A percentile compares a stretch with the other conserved stretches of the same genome.
These are phyloP conservation scores for Anguilla marmorata DNA, from an alignment of 2,797 vertebrate species.

Conservation along the genomic window DNA sequence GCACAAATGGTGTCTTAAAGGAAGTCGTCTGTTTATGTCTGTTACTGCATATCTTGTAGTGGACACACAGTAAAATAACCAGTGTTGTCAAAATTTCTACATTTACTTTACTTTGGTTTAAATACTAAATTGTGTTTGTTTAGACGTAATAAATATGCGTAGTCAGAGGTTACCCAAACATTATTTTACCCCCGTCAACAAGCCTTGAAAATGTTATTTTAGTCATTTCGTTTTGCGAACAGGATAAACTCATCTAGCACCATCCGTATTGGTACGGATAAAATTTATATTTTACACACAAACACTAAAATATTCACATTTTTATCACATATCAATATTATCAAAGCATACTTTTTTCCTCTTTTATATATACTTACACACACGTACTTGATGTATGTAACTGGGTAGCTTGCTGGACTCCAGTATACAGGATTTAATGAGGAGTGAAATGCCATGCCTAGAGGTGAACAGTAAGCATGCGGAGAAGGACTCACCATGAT, in stretches of 20 bases:
- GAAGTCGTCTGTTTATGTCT: background rate
- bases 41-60: background rate
- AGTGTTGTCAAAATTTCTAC: background rate
- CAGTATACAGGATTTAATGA: background rate
- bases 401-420: background rate
- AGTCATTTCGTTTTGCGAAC: background rate
- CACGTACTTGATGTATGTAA: background rate
- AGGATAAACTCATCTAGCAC: background rate
- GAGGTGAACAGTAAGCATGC: background rate
- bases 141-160: background rate
- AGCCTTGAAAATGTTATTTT: background rate
- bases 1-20: background rate
- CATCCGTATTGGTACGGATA: no score
- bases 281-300: background rate
- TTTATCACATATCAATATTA: no score
- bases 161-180: background rate
- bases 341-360: no score
- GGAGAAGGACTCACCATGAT: slow-evolving; percentile 85
- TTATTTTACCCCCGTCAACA: background rate
- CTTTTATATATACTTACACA: background rate
- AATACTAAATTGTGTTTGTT: no score
- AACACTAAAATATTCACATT: no score
- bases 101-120: background rate
- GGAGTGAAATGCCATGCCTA: background rate
- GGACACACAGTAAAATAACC: background rate